Percentiles rank a stretch among this genome's conserved stretches.
Evolutionary conservation across 1,140 invertebrate species (phyloP).

Genomic region (Bombyx mori): ASM3026992v2 NC_085125.1:4577001-4577500

Average conservation of each 20-base stretch:
- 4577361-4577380: too few species aligned
- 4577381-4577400: too few species aligned
- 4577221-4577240: conserved; percentile 67
- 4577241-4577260: conserved; percentile 76
- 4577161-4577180: conserved; percentile 75
- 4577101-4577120: not conserved
- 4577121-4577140: conserved; percentile 73
- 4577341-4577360: too few species aligned
- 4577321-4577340: not conserved
- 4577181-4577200: conserved; percentile 70
- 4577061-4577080: not conserved
- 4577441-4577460: too few species aligned
- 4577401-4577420: too few species aligned
- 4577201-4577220: conserved; percentile 55
- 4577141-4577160: conserved; percentile 77
- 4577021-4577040: too few species aligned
- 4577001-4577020: too few species aligned
- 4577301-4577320: conserved; percentile 68
- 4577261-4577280: conserved; percentile 77
- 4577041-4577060: too few species aligned
- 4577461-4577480: too few species aligned
- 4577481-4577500: too few species aligned
- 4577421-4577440: too few species aligned
- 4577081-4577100: not conserved
- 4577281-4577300: conserved; percentile 68